Percentiles rank a stretch among this genome's conserved stretches.
phyloP scores from a whole-genome alignment of 1,140 invertebrate species.

The Pinna nobilis region DNA sequence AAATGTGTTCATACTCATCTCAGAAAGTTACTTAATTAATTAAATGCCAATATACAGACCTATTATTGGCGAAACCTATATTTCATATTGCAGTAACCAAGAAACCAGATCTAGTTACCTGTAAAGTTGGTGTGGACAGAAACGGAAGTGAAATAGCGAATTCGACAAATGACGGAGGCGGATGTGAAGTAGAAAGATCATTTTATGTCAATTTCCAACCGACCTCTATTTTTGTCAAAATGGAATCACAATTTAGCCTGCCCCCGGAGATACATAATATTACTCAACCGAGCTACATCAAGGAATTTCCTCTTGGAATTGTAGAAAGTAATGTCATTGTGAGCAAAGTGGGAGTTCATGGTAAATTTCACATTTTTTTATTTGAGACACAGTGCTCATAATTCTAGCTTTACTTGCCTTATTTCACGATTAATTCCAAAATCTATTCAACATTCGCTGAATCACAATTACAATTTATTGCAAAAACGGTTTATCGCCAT shows the following conservation, averaged over 20 bases:
- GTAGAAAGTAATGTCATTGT: not conserved
- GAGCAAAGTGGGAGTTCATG: not conserved
- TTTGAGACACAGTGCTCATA: no score
- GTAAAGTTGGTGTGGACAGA: not conserved
- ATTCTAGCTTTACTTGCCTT: no score
- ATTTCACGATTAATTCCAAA: no score
- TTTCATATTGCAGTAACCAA: conserved; percentile 1
- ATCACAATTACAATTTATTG: no score
- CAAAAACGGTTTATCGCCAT: no score
- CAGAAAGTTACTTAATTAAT: no score
- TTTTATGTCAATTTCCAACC: conserved; percentile 13
- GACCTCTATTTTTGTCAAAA: not conserved
- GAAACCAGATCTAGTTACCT: not conserved
- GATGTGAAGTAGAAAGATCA: not conserved
- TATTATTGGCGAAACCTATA: no score
- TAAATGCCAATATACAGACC: no score
- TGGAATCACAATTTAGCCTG: not conserved
- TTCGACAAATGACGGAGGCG: not conserved
- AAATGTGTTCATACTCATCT: no score
- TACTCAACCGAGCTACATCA: conserved; percentile 2
- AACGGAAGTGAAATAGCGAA: not conserved
- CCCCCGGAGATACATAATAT: not conserved
- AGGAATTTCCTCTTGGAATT: not conserved
- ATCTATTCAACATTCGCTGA: no score
- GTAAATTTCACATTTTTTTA: no score